phyloP scores from a whole-genome alignment of 2,888 invertebrate genomes.

The Leptopilina drosophilae region DNA sequence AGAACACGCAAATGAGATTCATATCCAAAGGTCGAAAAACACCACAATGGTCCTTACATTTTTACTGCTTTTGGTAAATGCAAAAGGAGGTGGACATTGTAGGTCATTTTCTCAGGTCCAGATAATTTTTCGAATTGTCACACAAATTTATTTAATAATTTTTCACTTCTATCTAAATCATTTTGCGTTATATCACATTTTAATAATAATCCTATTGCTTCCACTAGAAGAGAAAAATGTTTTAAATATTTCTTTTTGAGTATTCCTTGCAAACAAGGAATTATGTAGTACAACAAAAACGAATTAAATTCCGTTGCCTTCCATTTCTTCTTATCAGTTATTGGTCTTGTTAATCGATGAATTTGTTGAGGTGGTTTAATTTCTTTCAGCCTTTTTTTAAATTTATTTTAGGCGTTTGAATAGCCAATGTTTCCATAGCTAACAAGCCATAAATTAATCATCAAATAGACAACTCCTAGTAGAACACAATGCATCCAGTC shows the following conservation, averaged over 20 bases:
- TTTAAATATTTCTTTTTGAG: background rate
- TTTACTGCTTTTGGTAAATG: conserved; percentile 37
- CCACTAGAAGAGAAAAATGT: conserved; percentile 4
- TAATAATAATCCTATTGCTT: background rate
- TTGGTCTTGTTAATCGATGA: conserved; percentile 3
- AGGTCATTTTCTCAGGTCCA: background rate
- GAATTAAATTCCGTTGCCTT: background rate
- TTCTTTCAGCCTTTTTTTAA: background rate
- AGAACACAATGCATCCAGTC: conserved; percentile 44
- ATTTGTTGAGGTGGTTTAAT: background rate
- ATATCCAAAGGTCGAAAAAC: conserved; percentile 25
- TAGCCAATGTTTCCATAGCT: background rate
- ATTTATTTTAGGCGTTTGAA: background rate
- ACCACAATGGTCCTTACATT: conserved; percentile 36
- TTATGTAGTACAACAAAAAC: background rate
- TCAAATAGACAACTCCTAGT: conserved; percentile 7
- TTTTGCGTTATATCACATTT: conserved; percentile 13
- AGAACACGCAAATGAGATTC: conserved; percentile 1
- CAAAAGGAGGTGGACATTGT: conserved; percentile 28
- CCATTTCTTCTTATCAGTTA: background rate
- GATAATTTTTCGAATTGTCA: conserved; percentile 6
- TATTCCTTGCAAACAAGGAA: background rate
- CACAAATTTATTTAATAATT: conserved; percentile 25
- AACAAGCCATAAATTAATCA: background rate
- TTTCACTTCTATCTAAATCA: conserved; percentile 28